Evolutionary conservation across 35 echinoderm and acorn worm species (phyloP).

Genomic region (Heliocidaris tuberculata): DNA sequence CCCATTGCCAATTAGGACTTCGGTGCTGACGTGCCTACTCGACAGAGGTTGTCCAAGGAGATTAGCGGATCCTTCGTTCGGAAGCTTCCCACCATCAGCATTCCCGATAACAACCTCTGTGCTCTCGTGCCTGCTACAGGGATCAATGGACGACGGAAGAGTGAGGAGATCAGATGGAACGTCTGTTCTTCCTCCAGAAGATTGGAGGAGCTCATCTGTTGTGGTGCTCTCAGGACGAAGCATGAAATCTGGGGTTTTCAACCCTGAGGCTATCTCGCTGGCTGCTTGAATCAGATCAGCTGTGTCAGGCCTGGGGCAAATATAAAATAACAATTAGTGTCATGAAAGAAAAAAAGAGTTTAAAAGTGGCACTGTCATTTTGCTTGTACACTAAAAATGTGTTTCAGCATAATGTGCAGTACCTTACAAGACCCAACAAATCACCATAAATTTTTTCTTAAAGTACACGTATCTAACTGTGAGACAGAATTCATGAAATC

Average conservation of each 20-base stretch:
- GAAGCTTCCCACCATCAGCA: not conserved
- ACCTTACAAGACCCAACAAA: too few species aligned
- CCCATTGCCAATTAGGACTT: slow-evolving; percentile 49
- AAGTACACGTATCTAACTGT: too few species aligned
- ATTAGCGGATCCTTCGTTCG: not conserved
- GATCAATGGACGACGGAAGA: not conserved
- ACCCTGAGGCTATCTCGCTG: not conserved
- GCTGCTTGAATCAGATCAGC: slow-evolving; percentile 75
- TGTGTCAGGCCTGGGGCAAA: slow-evolving; percentile 67
- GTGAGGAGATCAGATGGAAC: not conserved
- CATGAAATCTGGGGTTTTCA: not conserved
- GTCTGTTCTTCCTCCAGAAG: not conserved
- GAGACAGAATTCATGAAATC: too few species aligned
- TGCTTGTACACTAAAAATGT: too few species aligned
- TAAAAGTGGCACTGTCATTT: too few species aligned
- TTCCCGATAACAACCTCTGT: slow-evolving; percentile 55
- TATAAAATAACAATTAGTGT: not conserved
- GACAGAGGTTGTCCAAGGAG: slow-evolving; percentile 7
- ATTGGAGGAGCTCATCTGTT: slow-evolving; percentile 68
- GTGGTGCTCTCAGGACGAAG: slow-evolving; percentile 62
- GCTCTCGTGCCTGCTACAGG: slow-evolving; percentile 37
- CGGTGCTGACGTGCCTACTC: slow-evolving; percentile 49
- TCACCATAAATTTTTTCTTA: too few species aligned
- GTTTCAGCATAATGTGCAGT: too few species aligned
- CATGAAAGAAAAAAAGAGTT: not conserved